These are phyloP conservation scores for Telmatochromis sp. DNA, from an alignment of 2,113 vertebrate genomes.

Conservation along the genomic window DNA sequence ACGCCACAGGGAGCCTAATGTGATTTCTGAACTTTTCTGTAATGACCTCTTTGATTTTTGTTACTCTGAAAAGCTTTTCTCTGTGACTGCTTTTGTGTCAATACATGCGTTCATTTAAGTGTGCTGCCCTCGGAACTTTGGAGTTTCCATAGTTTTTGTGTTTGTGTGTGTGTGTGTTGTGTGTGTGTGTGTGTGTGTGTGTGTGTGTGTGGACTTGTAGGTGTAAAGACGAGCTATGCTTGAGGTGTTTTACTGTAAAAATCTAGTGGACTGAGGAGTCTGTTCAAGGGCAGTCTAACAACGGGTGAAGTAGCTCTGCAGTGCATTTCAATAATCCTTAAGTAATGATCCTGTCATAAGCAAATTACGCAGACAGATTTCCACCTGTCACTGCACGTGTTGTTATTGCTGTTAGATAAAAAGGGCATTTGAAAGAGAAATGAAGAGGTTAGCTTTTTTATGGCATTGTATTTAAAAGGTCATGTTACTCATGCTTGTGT, in stretches of 20 bases:
- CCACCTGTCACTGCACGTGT: slow-evolving; percentile 33
- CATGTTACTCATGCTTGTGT: slow-evolving; percentile 70
- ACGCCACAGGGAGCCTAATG: slow-evolving; percentile 72
- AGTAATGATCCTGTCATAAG: slow-evolving; percentile 35
- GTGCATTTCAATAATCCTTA: slow-evolving; percentile 20
- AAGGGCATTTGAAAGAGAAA: neutral
- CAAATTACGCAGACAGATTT: slow-evolving; percentile 29
- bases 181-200: neutral
- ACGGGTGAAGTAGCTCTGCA: neutral
- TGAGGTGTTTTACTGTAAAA: neutral
- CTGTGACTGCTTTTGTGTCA: neutral
- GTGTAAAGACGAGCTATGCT: neutral
- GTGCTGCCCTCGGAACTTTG: neutral
- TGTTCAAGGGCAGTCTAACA: neutral
- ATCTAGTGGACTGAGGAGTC: neutral
- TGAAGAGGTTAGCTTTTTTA: neutral
- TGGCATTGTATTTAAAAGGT: slow-evolving; percentile 23
- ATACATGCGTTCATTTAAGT: neutral
- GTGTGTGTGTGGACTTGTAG: neutral
- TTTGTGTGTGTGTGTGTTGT: neutral
- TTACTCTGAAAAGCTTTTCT: slow-evolving; percentile 28
- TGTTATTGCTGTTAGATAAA: neutral
- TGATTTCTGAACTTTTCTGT: slow-evolving; percentile 71
- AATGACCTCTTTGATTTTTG: slow-evolving; percentile 69
- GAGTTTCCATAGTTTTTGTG: neutral